Conservation (phyloP, 2,888 invertebrate species). For the Epistrophe grossulariae region DNA sequence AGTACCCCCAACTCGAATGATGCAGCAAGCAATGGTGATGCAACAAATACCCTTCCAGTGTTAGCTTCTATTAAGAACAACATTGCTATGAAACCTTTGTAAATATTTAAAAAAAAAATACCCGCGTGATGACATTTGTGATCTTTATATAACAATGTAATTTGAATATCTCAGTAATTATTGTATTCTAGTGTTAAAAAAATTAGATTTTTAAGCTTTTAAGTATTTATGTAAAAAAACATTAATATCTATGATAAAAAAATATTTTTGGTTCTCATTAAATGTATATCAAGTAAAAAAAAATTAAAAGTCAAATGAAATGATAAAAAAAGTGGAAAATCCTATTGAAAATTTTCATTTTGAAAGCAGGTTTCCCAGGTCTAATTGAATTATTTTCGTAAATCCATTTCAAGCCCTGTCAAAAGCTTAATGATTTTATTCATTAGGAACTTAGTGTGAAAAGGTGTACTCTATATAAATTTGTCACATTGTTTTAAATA, state of each 20-base stretch:
- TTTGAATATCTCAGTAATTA: constrained; percentile 61
- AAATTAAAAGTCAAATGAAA: neutral
- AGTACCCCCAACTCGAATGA: constrained; percentile 33
- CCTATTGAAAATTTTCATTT: neutral
- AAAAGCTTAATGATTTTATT: constrained; percentile 46
- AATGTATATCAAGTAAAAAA: neutral
- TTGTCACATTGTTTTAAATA: constrained; percentile 56
- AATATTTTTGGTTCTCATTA: neutral
- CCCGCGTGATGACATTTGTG: constrained; percentile 71
- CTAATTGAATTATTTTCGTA: constrained; percentile 59
- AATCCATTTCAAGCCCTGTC: constrained; percentile 52
- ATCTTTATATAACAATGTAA: constrained; percentile 59
- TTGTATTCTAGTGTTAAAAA: constrained; percentile 27
- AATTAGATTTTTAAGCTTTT: neutral
- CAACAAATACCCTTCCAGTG: constrained; percentile 61
- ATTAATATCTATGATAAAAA: neutral
- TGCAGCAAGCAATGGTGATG: constrained; percentile 36
- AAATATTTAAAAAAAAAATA: constrained; percentile 6
- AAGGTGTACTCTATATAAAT: constrained; percentile 23
- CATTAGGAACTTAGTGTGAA: constrained; percentile 61
- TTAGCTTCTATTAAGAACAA: neutral
- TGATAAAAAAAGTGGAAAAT: neutral
- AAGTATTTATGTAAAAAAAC: constrained; percentile 4
- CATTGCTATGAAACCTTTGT: neutral
- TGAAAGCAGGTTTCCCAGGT: constrained; percentile 67